Evolutionary conservation across 2,113 vertebrate species (phyloP), one percentile per base, ranked within the genome.

Genomic region (Apeltes quadracus): DNA sequence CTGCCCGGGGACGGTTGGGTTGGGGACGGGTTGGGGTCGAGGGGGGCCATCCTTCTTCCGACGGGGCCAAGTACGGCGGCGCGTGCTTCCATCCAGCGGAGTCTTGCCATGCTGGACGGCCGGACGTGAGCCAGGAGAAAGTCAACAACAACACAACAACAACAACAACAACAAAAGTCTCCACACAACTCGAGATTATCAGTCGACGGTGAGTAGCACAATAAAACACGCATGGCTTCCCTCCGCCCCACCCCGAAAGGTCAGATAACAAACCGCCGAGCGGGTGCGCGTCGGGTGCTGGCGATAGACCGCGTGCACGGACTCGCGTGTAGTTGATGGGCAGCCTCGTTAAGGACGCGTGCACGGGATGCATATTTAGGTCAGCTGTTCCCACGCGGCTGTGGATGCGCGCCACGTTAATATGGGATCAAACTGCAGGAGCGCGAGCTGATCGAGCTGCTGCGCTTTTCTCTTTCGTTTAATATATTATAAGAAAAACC

Each of bases 71-170:
- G 6, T 67, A 61, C 72, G 53, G 44, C 57, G 22, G 48, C 79
- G 25, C 68, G 72, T 22, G 76, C 85, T 86, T 76, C 79, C 79
- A 81, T 72, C 32, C 69, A 64, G 71, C 58, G 55, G 51, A 88
- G 74, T 86, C 75, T 78, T 92, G 92, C 85, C 83, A 94, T 94
- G 93, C 92, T 89, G 87, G 84, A 81, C 72, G 69, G 76, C 85
- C 84, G 83, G 68, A 79, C 80, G 65, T 93, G 83, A 91, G 75
- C 67, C 79, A 56, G 71, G 10, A 13, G 23, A 12, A 23, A 22
- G 48, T 7, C 18, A 10, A 7, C 20, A 48, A 50, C 10, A 50
- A 22, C n/a, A 22, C n/a, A 51, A 22, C 10, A 50, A n/a, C 70
- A 74, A 82, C 83, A 73, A 29, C 29, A 2, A 84, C n/a, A n/a